A percentile compares a stretch with the other conserved stretches of the same genome.
phyloP scores from a whole-genome alignment of 2,797 vertebrate genomes.

The Coccyzus lansbergi region DNA sequence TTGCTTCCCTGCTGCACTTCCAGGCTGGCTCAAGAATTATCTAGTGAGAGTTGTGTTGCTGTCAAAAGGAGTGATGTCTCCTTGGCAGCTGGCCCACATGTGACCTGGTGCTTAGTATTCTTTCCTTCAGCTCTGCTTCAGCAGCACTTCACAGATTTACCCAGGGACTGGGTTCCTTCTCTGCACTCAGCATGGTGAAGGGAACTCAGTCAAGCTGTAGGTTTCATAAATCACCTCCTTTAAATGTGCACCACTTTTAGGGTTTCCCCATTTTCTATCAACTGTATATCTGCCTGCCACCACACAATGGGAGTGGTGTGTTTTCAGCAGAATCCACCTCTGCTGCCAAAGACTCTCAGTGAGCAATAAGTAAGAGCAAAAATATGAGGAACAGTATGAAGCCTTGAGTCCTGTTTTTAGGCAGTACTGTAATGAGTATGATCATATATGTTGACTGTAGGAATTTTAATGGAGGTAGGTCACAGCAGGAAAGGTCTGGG shows the following conservation, averaged over 20 bases:
- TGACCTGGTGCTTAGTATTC: not conserved
- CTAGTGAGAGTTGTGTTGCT: not conserved
- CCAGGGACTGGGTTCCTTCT: rapidly evolving
- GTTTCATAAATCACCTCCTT: not conserved
- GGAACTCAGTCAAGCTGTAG: not conserved
- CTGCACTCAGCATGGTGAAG: not conserved
- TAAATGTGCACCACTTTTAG: not conserved
- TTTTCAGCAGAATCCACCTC: not conserved
- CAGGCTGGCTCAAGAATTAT: not conserved
- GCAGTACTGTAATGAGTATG: not conserved
- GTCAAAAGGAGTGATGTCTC: not conserved
- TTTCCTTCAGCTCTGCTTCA: not conserved
- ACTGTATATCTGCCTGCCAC: not conserved
- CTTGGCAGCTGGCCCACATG: not conserved
- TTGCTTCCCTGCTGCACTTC: not conserved
- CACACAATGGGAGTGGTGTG: not conserved
- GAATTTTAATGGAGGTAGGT: not conserved
- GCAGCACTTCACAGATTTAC: not conserved
- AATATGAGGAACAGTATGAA: not conserved
- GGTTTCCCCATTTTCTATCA: not conserved
- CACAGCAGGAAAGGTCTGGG: not conserved
- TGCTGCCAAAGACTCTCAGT: not conserved
- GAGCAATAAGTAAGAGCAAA: not conserved
- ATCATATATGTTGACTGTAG: not conserved
- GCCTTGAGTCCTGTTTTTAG: not conserved